phyloP scores from a whole-genome alignment of 2,888 invertebrate species.

The Polietes domitor region DNA sequence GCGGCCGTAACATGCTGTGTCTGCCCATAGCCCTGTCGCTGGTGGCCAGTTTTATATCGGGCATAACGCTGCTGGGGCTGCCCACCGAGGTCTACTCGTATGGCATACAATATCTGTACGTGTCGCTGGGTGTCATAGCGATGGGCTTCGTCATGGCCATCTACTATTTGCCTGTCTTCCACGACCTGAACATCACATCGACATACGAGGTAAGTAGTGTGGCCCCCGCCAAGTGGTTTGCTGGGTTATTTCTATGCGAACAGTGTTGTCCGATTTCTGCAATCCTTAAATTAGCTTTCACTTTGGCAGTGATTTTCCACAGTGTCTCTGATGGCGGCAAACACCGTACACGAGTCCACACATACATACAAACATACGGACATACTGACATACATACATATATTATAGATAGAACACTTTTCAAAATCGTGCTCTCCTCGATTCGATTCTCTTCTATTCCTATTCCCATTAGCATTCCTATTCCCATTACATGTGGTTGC shows the following conservation, averaged over 20 bases:
- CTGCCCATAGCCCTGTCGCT: constrained; percentile 91
- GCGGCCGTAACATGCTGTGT: constrained; percentile 89
- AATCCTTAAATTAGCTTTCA: constrained; percentile 53
- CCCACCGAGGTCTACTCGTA: constrained; percentile 92
- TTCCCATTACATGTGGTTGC: not conserved
- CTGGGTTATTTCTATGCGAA: not conserved
- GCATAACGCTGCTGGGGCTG: constrained; percentile 89
- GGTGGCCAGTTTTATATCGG: constrained; percentile 90
- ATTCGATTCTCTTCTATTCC: not conserved
- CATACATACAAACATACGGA: not conserved
- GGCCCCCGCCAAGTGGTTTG: not conserved
- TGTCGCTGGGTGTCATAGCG: constrained; percentile 84
- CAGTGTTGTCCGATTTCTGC: not conserved
- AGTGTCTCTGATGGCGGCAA: not conserved
- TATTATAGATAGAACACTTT: not conserved
- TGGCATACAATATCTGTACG: constrained; percentile 89
- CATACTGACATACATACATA: too few species aligned
- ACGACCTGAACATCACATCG: constrained; percentile 87
- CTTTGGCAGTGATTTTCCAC: constrained; percentile 59
- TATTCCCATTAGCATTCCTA: not conserved
- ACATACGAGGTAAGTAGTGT: constrained; percentile 87
- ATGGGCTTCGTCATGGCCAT: constrained; percentile 86
- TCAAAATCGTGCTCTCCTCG: not conserved
- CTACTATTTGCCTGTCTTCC: constrained; percentile 88
- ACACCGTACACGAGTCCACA: not conserved